Conservation (phyloP, 2,888 invertebrate genomes). For the Nomada ferruginata region DNA sequence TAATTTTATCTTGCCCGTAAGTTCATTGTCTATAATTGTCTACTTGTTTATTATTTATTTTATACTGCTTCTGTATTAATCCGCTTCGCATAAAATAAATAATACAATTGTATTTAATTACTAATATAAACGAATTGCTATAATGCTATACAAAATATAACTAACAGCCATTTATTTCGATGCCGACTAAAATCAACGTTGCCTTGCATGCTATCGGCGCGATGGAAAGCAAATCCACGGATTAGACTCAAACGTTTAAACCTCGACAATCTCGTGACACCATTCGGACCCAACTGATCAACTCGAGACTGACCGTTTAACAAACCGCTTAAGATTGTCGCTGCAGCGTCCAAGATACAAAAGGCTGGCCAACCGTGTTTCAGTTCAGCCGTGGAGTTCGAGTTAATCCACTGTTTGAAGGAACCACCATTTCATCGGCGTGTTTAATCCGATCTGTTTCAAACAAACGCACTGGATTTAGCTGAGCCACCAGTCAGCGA, state of each 20-base stretch:
- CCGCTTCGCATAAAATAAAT: too few species aligned
- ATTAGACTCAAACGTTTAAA: conserved; percentile 20
- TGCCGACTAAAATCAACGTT: neutral
- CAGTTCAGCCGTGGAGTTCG: neutral
- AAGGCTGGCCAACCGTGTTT: too few species aligned
- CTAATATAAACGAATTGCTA: too few species aligned
- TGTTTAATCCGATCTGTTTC: conserved; percentile 29
- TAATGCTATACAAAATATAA: too few species aligned
- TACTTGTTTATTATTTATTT: too few species aligned
- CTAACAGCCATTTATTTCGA: neutral
- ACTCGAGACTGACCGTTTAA: conserved; percentile 28
- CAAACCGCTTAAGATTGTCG: neutral
- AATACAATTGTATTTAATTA: too few species aligned
- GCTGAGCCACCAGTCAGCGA: neutral
- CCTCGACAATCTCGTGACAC: conserved; percentile 15
- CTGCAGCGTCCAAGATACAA: conserved; percentile 10
- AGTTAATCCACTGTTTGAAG: conserved; percentile 48
- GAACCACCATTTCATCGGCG: conserved; percentile 1
- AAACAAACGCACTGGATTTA: conserved; percentile 4
- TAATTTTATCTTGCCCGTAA: too few species aligned
- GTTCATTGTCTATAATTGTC: too few species aligned
- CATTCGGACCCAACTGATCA: conserved; percentile 15
- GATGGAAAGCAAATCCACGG: neutral
- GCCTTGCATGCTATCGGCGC: neutral
- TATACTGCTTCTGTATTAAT: too few species aligned